A percentile compares a stretch with the other conserved stretches of the same genome.
Evolutionary conservation across 2,797 vertebrate species (phyloP).

Genomic region (Cuculus canorus): DNA sequence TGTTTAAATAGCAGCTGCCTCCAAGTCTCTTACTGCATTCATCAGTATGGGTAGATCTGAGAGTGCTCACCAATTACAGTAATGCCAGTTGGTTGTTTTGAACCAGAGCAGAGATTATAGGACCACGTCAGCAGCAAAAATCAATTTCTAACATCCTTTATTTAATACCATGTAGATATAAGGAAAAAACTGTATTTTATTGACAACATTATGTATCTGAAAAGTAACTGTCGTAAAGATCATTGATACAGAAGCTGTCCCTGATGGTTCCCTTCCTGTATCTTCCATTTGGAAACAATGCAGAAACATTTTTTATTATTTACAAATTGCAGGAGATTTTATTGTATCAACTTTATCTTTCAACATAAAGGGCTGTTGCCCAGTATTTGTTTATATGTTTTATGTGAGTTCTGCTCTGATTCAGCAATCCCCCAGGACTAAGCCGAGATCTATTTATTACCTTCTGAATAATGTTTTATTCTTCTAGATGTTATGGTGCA

Average conservation of each 20-base stretch:
- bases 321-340: background rate
- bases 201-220: background rate
- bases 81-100: background rate
- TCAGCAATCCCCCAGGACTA: background rate
- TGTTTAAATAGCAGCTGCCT: background rate
- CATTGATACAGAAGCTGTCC: background rate
- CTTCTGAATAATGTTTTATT: constrained; percentile 1
- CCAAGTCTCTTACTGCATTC: background rate
- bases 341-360: background rate
- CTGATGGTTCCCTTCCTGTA: background rate
- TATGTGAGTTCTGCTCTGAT: background rate
- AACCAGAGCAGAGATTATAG: background rate
- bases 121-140: background rate
- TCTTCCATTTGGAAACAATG: background rate
- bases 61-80: background rate
- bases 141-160: background rate
- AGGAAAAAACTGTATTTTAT: background rate
- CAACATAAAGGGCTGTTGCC: background rate
- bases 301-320: background rate
- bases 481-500: background rate
- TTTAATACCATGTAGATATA: background rate
- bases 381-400: background rate
- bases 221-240: background rate
- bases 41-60: background rate
- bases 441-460: background rate